Evolutionary conservation across 2,797 vertebrate species (phyloP), one percentile per base, ranked within the genome.

Genomic region (Acanthiza pusilla): DNA sequence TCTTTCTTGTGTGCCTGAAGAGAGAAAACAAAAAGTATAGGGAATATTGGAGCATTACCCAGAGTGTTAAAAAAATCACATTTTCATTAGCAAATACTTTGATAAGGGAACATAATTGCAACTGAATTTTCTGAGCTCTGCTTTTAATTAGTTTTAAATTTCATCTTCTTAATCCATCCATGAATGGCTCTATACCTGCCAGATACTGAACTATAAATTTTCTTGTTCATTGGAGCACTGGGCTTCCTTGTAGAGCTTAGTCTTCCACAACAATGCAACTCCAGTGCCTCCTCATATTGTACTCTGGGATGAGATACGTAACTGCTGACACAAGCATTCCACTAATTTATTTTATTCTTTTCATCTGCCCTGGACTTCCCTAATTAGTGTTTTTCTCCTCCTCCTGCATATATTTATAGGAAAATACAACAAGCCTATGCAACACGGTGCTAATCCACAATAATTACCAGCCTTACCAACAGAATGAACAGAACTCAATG

Each of bases 1-100:
- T 97, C 97, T 72, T 98, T 96, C 58, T 94, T 94, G 57, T 71
- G 67, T 25, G 48, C 72, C 98, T 98, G 53, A 88, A 89, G 5
- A 91, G 68, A 89, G 71, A 70, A 89, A 93, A 93, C 7, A 92
- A 88, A 74, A 91, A 55, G 11, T 6, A 77, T 78, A 65, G 45
- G 25, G 50, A 78, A 91, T 68, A 58, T 7, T 67, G 50, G 55
- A 94, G 60, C 38, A 32, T n/a, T 63, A 77, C 8, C 18, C 29
- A 76, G 6, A 30, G 12, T 19, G 13, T 27, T 76, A 11, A 89
- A 61, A 93, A 81, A 32, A 17, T 7, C 50, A 9, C 66, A 70
- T 84, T 88, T 93, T 90, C 60, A 90, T 29, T 10, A 81, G 57
- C 48, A 93, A 88, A 61, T 66, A 66, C 2, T 61, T 32, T 32